Conservation (phyloP, 30 jellyfish, hydroid and myxozoan species). For the Catostylus mosaicus region DNA sequence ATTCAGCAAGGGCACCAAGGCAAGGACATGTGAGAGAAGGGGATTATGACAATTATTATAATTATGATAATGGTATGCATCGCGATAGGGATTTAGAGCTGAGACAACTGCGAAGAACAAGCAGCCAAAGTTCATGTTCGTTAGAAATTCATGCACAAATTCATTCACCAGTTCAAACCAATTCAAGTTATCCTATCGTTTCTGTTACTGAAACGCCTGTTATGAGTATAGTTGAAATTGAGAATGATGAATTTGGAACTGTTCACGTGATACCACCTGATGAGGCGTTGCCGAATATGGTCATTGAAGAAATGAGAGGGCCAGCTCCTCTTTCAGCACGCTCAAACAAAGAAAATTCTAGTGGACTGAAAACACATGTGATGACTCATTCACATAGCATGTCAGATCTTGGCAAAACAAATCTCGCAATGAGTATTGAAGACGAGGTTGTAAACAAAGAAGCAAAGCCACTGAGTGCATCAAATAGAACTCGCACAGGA, state of each 20-base stretch:
- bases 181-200: conserved; percentile 5
- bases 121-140: conserved; percentile 75
- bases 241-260: conserved; percentile 51
- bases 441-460: conserved; percentile 45
- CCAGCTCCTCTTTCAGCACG: conserved; percentile 36
- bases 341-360: conserved; percentile 31
- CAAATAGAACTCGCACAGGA: conserved; percentile 65
- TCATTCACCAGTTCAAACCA: conserved; percentile 47
- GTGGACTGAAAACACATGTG: conserved; percentile 13
- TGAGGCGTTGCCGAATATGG: conserved; percentile 69
- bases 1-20: conserved; percentile 59
- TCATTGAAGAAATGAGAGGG: conserved; percentile 22
- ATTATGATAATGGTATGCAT: background rate
- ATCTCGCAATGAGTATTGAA: conserved; percentile 61
- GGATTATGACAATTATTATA: background rate
- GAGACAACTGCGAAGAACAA: conserved; percentile 46
- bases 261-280: conserved; percentile 64
- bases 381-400: conserved; percentile 65
- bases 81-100: conserved; percentile 9
- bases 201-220: conserved; percentile 34
- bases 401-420: conserved; percentile 53
- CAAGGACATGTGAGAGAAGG: conserved; percentile 6
- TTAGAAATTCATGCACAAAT: conserved; percentile 64
- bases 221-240: conserved; percentile 60
- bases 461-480: conserved; percentile 45